Percentiles rank a stretch among this genome's conserved stretches.
Conservation (phyloP, 2,888 invertebrate species). For the Mantis religiosa region DNA sequence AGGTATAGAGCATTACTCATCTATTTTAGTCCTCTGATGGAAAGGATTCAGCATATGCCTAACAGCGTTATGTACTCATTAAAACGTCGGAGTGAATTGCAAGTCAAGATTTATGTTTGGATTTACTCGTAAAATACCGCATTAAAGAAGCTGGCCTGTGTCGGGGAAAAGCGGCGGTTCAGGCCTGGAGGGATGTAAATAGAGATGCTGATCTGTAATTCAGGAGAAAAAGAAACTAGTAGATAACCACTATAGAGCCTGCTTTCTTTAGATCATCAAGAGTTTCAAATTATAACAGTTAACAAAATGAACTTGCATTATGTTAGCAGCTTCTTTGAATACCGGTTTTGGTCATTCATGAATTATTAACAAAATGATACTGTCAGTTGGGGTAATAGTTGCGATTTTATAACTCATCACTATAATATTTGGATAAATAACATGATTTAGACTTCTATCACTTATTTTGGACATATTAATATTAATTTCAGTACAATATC, state of each 20-base stretch:
- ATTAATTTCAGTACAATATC: too few species aligned
- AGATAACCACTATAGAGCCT: neutral
- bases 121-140: neutral
- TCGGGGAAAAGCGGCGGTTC: neutral
- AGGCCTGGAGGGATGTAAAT: neutral
- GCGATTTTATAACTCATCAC: too few species aligned
- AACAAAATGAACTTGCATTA: neutral
- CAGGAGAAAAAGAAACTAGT: neutral
- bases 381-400: too few species aligned
- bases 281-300: neutral
- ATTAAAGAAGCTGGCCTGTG: neutral
- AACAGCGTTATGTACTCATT: neutral
- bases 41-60: neutral
- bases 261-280: neutral
- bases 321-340: neutral
- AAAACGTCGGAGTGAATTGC: neutral
- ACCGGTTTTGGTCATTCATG: too few species aligned
- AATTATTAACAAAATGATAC: too few species aligned
- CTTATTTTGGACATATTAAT: too few species aligned
- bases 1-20: neutral
- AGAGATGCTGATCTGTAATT: neutral
- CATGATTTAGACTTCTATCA: too few species aligned
- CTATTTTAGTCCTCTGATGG: neutral
- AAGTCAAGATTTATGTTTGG: neutral
- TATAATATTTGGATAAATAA: too few species aligned